Evolutionary conservation across 2,888 invertebrate species (phyloP), one percentile per base, ranked within the genome.

Genomic region (Hydrotaea cyrtoneurina): DNA sequence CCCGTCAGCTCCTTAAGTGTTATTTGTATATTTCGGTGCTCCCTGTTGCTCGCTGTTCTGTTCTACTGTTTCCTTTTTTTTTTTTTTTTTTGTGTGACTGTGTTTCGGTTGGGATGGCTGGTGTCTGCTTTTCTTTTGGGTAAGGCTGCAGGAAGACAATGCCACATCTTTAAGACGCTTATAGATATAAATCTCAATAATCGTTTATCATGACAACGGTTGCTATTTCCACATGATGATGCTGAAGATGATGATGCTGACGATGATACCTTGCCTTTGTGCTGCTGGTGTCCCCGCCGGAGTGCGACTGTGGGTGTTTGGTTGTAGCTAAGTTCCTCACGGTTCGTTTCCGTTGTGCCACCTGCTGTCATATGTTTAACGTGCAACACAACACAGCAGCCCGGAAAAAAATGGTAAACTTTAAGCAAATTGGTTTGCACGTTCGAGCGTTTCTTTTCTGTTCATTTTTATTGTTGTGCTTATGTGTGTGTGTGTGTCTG

Each of bases 121-220:
- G 4, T n/a, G 4, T 39, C 39, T 39, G 4, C n/a, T n/a, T n/a
- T n/a, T n/a, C 5, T 50, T 13, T 50, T n/a, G 1, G n/a, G 50
- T n/a, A n/a, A 50, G 13, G n/a, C 1, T n/a, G n/a, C 13, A n/a
- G 50, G 82, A 86, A 87, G 86, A 88, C 86, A 87, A 87, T 86
- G 87, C 87, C 87, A 86, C 87, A 87, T 87, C 87, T 86, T 85
- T 87, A 87, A 88, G 87, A 87, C 86, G 87, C 88, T 88, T 88
- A 88, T 86, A 87, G 88, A 91, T 89, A 91, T 91, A 91, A 91
- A 91, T 91, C 90, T 91, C 90, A 91, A 91, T 91, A 90, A 90
- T 90, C 90, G 89, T 90, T 89, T 88, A 90, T 90, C 90, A 90
- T 89, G 88, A 88, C 87, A 87, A 88, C 87, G 88, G 84, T 84